Conservation (phyloP, 2,113 vertebrate species). For the Platichthys stellatus region DNA sequence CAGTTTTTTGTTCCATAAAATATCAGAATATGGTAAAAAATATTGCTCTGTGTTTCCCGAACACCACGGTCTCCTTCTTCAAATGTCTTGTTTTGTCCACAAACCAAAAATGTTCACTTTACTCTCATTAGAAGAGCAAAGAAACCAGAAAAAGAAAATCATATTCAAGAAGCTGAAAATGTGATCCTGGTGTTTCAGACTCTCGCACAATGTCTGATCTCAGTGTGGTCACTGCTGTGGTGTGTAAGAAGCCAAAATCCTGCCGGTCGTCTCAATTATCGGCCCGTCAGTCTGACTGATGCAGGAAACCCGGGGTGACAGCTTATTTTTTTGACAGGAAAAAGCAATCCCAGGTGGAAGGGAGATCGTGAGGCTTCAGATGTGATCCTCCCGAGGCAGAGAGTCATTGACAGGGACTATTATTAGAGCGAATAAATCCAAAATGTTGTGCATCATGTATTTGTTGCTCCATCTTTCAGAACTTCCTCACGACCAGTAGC, state of each 20-base stretch:
- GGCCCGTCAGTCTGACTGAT: constrained; percentile 9
- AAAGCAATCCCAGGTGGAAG: constrained; percentile 12
- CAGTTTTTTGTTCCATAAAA: too few species aligned
- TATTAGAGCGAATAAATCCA: constrained; percentile 1
- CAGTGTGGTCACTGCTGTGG: not conserved
- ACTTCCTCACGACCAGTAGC: constrained; percentile 92
- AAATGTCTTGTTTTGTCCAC: too few species aligned
- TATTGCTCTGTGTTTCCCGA: too few species aligned
- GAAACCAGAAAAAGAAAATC: too few species aligned
- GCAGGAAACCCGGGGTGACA: constrained; percentile 4
- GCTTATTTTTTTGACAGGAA: not conserved
- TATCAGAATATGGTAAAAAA: too few species aligned
- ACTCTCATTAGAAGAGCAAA: too few species aligned
- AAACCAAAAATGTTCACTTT: too few species aligned
- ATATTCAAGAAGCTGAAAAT: too few species aligned
- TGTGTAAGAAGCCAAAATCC: constrained; percentile 11
- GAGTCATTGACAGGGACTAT: not conserved
- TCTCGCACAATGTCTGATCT: constrained; percentile 14
- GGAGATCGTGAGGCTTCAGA: constrained; percentile 29
- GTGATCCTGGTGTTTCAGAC: constrained; percentile 14
- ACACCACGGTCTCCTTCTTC: too few species aligned
- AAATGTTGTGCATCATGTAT: not conserved
- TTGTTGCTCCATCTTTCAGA: constrained; percentile 78
- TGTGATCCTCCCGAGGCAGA: constrained; percentile 29
- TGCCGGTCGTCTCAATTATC: not conserved